These are phyloP conservation scores for Brassicogethes aeneus DNA, from an alignment of 2,888 invertebrate species.

Conservation along the genomic window DNA sequence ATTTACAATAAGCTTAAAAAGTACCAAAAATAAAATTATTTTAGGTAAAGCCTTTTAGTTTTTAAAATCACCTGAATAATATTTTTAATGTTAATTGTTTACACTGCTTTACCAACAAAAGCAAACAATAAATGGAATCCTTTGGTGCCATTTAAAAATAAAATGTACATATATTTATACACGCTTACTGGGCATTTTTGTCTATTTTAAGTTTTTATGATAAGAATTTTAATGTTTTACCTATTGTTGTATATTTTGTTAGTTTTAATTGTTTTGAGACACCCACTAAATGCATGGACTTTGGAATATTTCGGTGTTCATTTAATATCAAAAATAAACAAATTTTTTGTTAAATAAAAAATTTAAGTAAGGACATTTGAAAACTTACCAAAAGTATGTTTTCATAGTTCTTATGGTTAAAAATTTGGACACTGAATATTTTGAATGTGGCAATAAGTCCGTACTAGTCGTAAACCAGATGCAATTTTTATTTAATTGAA, in stretches of 20 bases:
- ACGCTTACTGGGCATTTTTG: slow-evolving; percentile 21
- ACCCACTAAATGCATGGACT: slow-evolving; percentile 5
- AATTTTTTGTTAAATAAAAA: too few relatives aligned
- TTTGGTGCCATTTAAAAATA: slow-evolving; percentile 25
- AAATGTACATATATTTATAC: slow-evolving; percentile 20
- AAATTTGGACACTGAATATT: not conserved
- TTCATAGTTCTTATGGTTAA: too few relatives aligned
- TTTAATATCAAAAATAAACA: too few relatives aligned
- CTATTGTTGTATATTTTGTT: slow-evolving; percentile 18
- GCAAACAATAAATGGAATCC: slow-evolving; percentile 20
- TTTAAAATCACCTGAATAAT: not conserved
- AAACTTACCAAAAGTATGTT: not conserved
- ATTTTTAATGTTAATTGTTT: not conserved
- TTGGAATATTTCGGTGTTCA: slow-evolving; percentile 6
- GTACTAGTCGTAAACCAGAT: slow-evolving; percentile 15
- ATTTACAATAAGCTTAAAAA: too few relatives aligned
- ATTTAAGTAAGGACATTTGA: too few relatives aligned
- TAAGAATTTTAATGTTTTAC: slow-evolving; percentile 2
- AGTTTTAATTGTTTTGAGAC: slow-evolving; percentile 8
- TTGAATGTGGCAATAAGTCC: slow-evolving; percentile 17
- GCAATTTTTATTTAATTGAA: slow-evolving; percentile 10
- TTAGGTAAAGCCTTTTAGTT: not conserved
- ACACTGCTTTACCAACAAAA: not conserved
- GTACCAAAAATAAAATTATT: too few relatives aligned
- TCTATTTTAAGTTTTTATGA: slow-evolving; percentile 12